Evolutionary conservation across 2,797 vertebrate genomes (phyloP).

Genomic region (Pangasius mekongensis): DNA sequence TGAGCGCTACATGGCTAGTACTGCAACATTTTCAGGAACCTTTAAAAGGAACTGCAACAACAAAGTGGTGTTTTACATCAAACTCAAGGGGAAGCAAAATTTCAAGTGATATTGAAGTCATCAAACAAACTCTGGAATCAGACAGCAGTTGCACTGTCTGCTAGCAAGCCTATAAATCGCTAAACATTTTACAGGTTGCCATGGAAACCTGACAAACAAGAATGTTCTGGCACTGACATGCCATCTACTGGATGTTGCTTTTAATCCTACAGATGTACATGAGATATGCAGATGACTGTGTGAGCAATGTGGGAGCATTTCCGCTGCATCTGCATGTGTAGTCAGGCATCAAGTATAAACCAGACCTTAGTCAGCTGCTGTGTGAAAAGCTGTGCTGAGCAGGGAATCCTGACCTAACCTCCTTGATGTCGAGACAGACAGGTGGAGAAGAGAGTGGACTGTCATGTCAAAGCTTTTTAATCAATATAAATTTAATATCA

Average conservation of each 20-base stretch:
- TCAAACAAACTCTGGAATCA: neutral
- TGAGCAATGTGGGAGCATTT: neutral
- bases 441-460: neutral
- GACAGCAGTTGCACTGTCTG: too few species aligned
- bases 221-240: neutral
- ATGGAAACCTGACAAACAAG: neutral
- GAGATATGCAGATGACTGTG: neutral
- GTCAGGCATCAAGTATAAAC: neutral
- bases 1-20: neutral
- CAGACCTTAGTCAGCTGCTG: neutral
- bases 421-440: neutral
- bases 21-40: neutral
- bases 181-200: neutral
- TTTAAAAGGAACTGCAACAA: neutral
- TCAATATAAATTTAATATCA: neutral
- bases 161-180: neutral
- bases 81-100: neutral
- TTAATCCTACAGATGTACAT: neutral
- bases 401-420: neutral
- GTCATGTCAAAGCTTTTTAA: neutral
- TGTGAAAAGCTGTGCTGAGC: neutral
- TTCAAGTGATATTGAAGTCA: neutral
- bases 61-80: neutral
- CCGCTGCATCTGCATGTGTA: neutral
- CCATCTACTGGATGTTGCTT: neutral